Base-by-base conservation (phyloP, 2,113 vertebrate genomes). In the Megaptera novaeangliae region DNA sequence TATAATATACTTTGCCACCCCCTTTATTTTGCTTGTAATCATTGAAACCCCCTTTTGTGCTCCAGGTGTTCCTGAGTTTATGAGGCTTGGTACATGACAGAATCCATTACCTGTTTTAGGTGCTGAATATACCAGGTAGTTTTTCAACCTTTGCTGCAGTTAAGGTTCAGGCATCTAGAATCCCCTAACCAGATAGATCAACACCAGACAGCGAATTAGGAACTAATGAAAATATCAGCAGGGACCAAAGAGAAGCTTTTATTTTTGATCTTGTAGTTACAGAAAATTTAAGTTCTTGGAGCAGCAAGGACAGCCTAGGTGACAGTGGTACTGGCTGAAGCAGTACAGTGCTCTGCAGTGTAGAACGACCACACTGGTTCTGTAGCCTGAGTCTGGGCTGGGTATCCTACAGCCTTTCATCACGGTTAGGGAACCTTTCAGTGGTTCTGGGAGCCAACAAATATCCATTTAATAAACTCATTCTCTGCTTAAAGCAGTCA, bases 141-240 rank as follows among this genome's bases (percentile, higher is more conserved):
- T 94, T 74, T 89, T 91, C 59, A 71, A 23, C 8, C 9, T 94
- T 41, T 61, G 11, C 11, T n/a, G 34, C 10, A 81, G 9, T 23
- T 66, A 64, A 17, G 2, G 3, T 78, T 87, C 46, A 72, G 69
- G 21, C 5, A 36, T 2, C 6, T 15, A 88, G 29, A 1, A 9
- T 66, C 8, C 7, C 29, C 31, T 1, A 59, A 27, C 10, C 36
- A 52, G 36, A 75, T 9, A 61, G 6, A 78, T 46, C 41, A 91
- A 71, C 2, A 23, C 6, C 17, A 57, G 18, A 49, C 25, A 83
- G 3, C n/a, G 17, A 71, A 63, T 61, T 84, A 46, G 14, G 21
- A 74, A 46, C 8, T 25, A 93, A 95, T 52, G 36, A 86, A 8
- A 96, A 91, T n/a, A 96, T 7, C 25, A 91, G 8, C 15, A 63